These are phyloP conservation scores for Ochropleura plecta DNA, from an alignment of 2,888 invertebrate genomes.

Conservation along the genomic window DNA sequence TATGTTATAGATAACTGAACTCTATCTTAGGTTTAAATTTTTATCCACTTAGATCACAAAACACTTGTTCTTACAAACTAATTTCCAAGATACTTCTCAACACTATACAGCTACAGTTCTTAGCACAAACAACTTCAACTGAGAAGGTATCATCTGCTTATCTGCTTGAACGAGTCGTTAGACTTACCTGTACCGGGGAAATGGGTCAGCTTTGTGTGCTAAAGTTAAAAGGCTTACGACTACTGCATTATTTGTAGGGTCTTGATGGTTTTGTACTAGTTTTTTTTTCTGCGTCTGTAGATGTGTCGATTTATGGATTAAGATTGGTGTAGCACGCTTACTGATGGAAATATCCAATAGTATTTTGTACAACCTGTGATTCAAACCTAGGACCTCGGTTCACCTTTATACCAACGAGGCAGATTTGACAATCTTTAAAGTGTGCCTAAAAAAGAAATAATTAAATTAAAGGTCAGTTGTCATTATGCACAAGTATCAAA, in stretches of 20 bases:
- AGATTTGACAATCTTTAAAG: neutral
- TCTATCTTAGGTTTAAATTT: too few species aligned
- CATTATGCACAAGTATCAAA: neutral
- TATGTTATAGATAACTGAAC: too few species aligned
- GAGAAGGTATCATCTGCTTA: slow-evolving; percentile 50
- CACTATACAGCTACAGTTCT: slow-evolving; percentile 36
- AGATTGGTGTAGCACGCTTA: too few species aligned
- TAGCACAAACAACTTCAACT: slow-evolving; percentile 45
- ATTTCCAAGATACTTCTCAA: slow-evolving; percentile 29
- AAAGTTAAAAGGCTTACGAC: slow-evolving; percentile 57
- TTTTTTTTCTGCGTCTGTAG: neutral
- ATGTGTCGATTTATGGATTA: neutral
- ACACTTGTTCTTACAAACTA: neutral
- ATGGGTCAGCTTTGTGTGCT: slow-evolving; percentile 59
- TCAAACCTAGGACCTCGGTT: neutral
- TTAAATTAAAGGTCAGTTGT: neutral
- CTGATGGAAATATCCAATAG: neutral
- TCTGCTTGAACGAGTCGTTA: slow-evolving; percentile 56
- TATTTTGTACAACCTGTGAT: neutral
- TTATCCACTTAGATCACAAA: neutral
- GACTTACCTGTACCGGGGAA: slow-evolving; percentile 50
- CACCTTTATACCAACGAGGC: neutral
- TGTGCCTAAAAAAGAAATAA: neutral
- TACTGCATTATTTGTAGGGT: slow-evolving; percentile 36
- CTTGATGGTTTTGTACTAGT: neutral